Base-by-base conservation (phyloP, 2,888 invertebrate genomes). In the Sinodicranocentrus sp. region DNA sequence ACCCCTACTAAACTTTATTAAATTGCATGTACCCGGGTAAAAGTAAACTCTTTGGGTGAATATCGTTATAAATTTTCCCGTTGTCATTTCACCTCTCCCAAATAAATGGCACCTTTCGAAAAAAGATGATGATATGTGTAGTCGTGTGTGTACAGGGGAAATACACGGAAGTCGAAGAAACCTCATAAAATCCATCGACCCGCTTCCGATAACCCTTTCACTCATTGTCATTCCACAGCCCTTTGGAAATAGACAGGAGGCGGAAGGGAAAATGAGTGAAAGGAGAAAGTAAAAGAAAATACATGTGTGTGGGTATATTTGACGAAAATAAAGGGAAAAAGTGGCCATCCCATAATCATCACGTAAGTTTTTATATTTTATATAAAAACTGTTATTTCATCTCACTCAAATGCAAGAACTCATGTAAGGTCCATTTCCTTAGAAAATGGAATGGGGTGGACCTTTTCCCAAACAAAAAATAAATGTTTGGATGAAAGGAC, bases 161-260 rank as follows among this genome's bases (percentile, higher is more conserved):
- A 33, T 33, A 65, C 67, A 67, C 28, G 39, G 54, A 54, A 57
- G 76, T 54, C 54, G 43, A 68, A 54, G 57, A 43, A 57, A 68
- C 43, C 76, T 54, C 67, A 76, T 67, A 76, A 76, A 76, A 52
- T 67, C 57, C 67, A 77, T 67, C 76, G 76, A 77, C 76, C 76
- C 67, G 57, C 25, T 77, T 65, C 63, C 28, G 54, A 54, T 75
- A 75, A 65, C 75, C 76, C 54, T 43, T 77, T 67, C 67, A 67
- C 67, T 77, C 76, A 77, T 77, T 77, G 76, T 77, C 57, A 77
- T 77, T 77, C 76, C 67, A 52, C 39, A 68, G 65, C 23, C 67
- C 48, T 21, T 77, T 65, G 23, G 26, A 67, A 67, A 77, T 67
- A 67, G 33, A 67, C 54, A 43, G 57, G 25, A 77, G 57, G 43